phyloP scores from a whole-genome alignment of 2,113 vertebrate genomes.

The Galbula dea region DNA sequence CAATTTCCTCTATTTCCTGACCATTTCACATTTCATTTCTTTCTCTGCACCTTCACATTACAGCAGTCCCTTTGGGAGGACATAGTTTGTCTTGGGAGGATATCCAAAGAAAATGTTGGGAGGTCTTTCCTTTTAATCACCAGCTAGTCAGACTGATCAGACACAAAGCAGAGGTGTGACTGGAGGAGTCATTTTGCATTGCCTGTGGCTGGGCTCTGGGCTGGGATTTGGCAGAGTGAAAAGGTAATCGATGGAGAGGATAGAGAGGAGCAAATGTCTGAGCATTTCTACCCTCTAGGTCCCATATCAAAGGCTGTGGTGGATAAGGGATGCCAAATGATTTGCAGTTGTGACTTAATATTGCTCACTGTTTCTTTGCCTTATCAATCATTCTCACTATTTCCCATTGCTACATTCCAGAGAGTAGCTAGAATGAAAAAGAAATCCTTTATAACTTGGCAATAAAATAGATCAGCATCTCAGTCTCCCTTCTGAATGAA shows the following conservation, averaged over 20 bases:
- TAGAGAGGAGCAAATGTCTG: neutral
- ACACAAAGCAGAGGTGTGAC: neutral
- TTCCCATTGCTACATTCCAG: neutral
- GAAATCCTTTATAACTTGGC: neutral
- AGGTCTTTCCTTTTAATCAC: neutral
- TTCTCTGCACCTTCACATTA: neutral
- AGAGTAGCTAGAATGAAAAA: neutral
- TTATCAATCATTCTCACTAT: neutral
- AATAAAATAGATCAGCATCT: conserved; percentile 7
- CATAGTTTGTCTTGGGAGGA: neutral
- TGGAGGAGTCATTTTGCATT: neutral
- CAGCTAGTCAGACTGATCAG: neutral
- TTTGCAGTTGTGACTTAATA: neutral
- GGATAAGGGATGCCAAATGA: neutral
- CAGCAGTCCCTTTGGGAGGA: neutral
- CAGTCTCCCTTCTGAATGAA: conserved; percentile 30
- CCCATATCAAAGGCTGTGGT: neutral
- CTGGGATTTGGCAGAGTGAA: neutral
- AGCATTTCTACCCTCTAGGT: neutral
- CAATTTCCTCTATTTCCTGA: neutral
- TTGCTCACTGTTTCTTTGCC: neutral
- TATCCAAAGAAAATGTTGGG: neutral
- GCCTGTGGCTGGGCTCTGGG: neutral
- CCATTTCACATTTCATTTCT: neutral
- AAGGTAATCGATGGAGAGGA: neutral